Conservation (phyloP, 2,113 vertebrate genomes). For the Geococcyx californianus region DNA sequence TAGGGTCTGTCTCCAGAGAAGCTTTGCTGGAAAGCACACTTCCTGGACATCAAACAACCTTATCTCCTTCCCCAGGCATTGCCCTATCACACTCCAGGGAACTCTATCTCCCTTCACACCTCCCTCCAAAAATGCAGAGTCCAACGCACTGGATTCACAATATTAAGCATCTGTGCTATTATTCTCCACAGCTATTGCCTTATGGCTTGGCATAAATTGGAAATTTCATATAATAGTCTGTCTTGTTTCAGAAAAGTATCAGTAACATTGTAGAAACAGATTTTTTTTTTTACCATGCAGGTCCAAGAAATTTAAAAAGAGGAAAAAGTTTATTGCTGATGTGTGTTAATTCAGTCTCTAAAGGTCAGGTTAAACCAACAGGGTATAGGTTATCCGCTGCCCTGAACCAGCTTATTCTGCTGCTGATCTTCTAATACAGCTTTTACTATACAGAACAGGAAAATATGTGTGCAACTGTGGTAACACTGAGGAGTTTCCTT, state of each 20-base stretch:
- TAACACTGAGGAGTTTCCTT: neutral
- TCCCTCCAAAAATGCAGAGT: neutral
- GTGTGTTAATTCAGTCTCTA: neutral
- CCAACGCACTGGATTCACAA: neutral
- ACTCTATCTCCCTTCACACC: neutral
- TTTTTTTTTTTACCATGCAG: neutral
- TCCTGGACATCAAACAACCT: neutral
- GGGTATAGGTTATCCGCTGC: neutral
- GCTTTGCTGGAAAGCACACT: neutral
- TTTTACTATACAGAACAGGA: neutral
- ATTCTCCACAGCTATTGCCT: neutral
- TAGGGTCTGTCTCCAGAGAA: neutral
- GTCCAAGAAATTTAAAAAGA: neutral
- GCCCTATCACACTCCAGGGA: neutral
- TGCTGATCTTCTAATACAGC: neutral
- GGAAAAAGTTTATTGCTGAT: neutral
- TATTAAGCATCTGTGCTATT: neutral
- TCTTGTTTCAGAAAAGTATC: neutral
- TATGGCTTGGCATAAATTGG: neutral
- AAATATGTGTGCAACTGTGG: neutral
- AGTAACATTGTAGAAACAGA: neutral
- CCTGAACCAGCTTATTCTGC: neutral
- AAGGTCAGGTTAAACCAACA: slow-evolving; percentile 18
- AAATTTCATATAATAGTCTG: neutral
- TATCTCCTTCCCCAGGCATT: neutral